These are phyloP conservation scores for Lordiphosa collinella DNA, from an alignment of 1,140 invertebrate genomes.

Conservation along the genomic window DNA sequence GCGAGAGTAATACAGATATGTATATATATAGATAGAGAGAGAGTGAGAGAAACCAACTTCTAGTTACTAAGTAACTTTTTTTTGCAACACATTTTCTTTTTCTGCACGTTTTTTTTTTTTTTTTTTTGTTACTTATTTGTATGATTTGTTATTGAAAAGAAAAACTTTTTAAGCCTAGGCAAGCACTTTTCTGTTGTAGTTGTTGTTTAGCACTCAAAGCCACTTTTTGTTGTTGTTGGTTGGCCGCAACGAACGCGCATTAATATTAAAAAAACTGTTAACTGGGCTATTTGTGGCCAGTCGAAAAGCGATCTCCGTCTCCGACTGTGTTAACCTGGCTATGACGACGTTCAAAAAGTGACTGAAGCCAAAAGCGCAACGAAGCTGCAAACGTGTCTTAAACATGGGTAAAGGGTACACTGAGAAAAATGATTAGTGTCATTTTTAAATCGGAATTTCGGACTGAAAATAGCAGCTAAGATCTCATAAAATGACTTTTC, in stretches of 20 bases:
- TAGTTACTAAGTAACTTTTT: constrained; percentile 40
- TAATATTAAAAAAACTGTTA: constrained; percentile 26
- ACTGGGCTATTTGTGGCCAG: constrained; percentile 5
- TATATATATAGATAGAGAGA: background rate
- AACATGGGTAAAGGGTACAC: constrained; percentile 30
- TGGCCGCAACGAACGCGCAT: constrained; percentile 43
- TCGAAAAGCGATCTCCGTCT: constrained; percentile 27
- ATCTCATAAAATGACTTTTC: too few relatives aligned
- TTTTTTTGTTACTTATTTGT: constrained; percentile 10
- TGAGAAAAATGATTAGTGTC: too few relatives aligned
- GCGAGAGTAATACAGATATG: background rate
- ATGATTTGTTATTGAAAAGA: constrained; percentile 41
- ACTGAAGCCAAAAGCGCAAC: constrained; percentile 52
- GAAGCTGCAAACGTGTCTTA: constrained; percentile 65
- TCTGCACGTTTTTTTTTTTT: constrained; percentile 16
- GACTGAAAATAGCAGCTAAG: too few relatives aligned
- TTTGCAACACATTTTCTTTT: constrained; percentile 33
- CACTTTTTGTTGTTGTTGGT: constrained; percentile 32
- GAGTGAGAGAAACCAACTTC: constrained; percentile 29
- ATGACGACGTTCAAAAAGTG: constrained; percentile 53
- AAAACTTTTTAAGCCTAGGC: constrained; percentile 30
- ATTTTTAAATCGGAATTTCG: too few relatives aligned
- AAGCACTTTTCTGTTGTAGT: constrained; percentile 31
- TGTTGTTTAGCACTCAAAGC: constrained; percentile 41
- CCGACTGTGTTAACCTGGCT: constrained; percentile 41